Base-by-base conservation (phyloP, 2,113 vertebrate species). In the Macquaria ambigua region DNA sequence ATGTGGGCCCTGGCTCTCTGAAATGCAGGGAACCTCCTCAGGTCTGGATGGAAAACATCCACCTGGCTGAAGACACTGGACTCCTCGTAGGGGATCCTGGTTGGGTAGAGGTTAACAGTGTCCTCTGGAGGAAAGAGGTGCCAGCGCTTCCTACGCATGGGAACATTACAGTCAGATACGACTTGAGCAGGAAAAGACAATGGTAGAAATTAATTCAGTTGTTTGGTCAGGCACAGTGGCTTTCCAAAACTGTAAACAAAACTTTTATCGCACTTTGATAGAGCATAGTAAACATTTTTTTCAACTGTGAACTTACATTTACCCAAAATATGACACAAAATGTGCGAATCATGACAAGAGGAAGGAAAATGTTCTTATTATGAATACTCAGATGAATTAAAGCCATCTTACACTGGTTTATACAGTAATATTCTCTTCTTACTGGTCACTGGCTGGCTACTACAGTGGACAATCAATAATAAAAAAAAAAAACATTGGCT, bases 21-120 rank as follows among this genome's bases (percentile, higher is more conserved):
- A 79, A 99, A 99, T 11, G 87, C 56, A 0, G 97, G 98, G 83
- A 97, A 98, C 72, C 28, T 90, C 81, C 70, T 88, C 77, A 96
- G 90, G 93, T 99, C 97, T n/a, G 98, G 98, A 46, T 92, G 96
- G 61, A 96, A 87, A 77, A 99, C 85, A 0, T 94, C 97, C 87
- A 99, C 95, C 95, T 94, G 97, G 93, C 98, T 99, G 96, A 99
- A 99, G 84, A 99, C 59, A 0, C 99, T 99, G 39, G 99, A 99
- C 95, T 99, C 99, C 92, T 99, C 99, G 25, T 98, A 99, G 48
- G 99, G 99, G 88, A 99, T 97, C 92, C 99, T 96, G 69, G 97
- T 99, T 28, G 99, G 98, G 94, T 99, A 99, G 84, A 99, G 96
- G 63, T 90, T 94, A 41, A 89, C 62, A 0, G 96, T 95, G 92